Percentiles rank a stretch among this genome's conserved stretches.
Conservation (phyloP, 2,797 vertebrate species). For the Characodon lateralis region DNA sequence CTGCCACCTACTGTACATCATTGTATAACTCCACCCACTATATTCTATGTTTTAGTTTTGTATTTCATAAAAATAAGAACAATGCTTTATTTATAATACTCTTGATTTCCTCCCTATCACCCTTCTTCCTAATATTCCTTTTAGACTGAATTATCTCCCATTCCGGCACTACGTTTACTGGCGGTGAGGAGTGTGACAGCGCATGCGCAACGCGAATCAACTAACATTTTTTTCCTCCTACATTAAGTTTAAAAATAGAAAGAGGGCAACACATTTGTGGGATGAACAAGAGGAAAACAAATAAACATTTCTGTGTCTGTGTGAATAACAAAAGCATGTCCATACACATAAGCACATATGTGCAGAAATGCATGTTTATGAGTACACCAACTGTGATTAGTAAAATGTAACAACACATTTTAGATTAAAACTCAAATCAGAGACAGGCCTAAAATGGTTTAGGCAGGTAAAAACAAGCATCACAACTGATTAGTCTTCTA, state of each 20-base stretch:
- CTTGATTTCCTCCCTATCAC: too few species aligned
- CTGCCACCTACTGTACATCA: too few species aligned
- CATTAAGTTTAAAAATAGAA: conserved; percentile 8
- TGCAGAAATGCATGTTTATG: background rate
- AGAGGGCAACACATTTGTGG: conserved; percentile 2
- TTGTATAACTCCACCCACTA: too few species aligned
- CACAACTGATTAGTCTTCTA: conserved; percentile 62
- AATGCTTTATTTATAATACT: too few species aligned
- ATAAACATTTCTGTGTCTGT: conserved; percentile 11
- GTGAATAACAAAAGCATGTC: background rate
- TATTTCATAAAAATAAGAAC: too few species aligned
- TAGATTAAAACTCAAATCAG: conserved; percentile 12
- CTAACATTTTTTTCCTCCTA: background rate
- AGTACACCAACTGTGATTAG: background rate
- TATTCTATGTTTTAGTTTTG: too few species aligned
- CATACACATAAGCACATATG: background rate
- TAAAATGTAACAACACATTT: conserved; percentile 5
- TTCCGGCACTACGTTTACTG: too few species aligned
- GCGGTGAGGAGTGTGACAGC: too few species aligned
- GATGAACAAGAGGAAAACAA: conserved; percentile 13
- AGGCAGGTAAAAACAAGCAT: conserved; percentile 37
- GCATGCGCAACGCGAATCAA: too few species aligned
- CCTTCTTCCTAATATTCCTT: too few species aligned
- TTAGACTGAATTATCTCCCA: too few species aligned
- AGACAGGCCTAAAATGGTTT: conserved; percentile 11